Evolutionary conservation across 1,140 invertebrate species (phyloP).

Genomic region (Aphis craccivora): DNA sequence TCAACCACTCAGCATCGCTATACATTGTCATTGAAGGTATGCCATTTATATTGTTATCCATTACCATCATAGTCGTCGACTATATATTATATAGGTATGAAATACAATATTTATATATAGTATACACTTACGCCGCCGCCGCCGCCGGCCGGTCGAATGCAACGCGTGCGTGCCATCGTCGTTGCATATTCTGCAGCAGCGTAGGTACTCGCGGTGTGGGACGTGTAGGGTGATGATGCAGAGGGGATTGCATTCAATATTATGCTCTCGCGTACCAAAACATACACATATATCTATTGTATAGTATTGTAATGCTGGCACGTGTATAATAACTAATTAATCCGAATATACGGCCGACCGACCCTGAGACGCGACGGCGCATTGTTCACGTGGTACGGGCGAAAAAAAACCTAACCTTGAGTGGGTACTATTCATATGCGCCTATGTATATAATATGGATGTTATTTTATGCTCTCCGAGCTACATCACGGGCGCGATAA

Average conservation of each 20-base stretch:
- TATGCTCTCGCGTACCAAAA: neutral
- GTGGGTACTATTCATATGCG: neutral
- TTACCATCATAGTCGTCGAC: neutral
- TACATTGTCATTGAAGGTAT: neutral
- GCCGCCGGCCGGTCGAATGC: neutral
- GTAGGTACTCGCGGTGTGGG: neutral
- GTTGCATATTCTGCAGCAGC: neutral
- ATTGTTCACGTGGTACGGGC: conserved; percentile 24
- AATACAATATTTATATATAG: neutral
- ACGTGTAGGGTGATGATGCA: neutral
- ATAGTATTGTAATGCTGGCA: neutral
- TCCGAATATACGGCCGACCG: neutral
- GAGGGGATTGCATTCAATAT: conserved; percentile 31
- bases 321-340: conserved; percentile 40
- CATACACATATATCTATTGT: neutral
- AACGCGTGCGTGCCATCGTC: neutral
- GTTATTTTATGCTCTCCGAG: neutral
- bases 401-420: conserved; percentile 33
- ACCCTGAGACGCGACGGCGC: conserved; percentile 25
- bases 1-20: neutral
- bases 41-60: neutral
- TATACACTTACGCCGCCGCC: neutral
- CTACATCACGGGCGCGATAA: neutral
- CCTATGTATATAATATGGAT: neutral
- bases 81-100: neutral